Evolutionary conservation across 2,797 vertebrate species (phyloP).

Genomic region (Pipistrellus pipistrellus): DNA sequence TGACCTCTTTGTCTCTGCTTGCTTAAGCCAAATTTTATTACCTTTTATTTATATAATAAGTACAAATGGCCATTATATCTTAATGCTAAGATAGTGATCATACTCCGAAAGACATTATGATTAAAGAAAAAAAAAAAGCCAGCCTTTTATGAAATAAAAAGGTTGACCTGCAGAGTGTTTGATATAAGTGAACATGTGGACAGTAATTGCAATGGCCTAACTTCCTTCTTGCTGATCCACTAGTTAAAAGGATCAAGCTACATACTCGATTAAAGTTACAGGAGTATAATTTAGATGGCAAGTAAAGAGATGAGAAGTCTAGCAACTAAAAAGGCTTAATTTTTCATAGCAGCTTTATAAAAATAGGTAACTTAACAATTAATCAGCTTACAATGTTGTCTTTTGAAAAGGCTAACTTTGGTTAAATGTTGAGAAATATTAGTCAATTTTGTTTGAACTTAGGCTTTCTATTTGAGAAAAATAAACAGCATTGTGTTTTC

Average conservation of each 20-base stretch:
- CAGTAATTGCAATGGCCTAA: constrained; percentile 79
- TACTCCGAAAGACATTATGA: constrained; percentile 85
- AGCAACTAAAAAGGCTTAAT: constrained; percentile 71
- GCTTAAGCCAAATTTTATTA: constrained; percentile 86
- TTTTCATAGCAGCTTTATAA: constrained; percentile 64
- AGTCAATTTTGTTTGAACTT: constrained; percentile 69
- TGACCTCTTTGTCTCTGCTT: constrained; percentile 84
- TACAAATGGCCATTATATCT: constrained; percentile 83
- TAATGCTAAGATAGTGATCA: constrained; percentile 82
- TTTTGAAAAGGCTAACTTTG: constrained; percentile 77
- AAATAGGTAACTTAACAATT: constrained; percentile 63
- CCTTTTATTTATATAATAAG: constrained; percentile 84
- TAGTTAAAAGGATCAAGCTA: constrained; percentile 83
- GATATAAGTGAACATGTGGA: constrained; percentile 81
- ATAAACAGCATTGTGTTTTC: constrained; percentile 70
- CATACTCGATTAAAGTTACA: constrained; percentile 73
- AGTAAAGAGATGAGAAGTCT: constrained; percentile 64
- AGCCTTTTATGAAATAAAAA: constrained; percentile 78
- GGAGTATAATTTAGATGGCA: constrained; percentile 72
- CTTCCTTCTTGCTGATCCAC: constrained; percentile 77
- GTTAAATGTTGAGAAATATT: constrained; percentile 64
- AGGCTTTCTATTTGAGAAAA: constrained; percentile 78
- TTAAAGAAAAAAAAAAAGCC: constrained; percentile 77
- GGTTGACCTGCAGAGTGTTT: constrained; percentile 74
- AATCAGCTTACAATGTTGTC: constrained; percentile 57